Percentiles rank a stretch among this genome's conserved stretches.
Conservation (phyloP, 1,140 invertebrate genomes). For the Brachionus calyciflorus region DNA sequence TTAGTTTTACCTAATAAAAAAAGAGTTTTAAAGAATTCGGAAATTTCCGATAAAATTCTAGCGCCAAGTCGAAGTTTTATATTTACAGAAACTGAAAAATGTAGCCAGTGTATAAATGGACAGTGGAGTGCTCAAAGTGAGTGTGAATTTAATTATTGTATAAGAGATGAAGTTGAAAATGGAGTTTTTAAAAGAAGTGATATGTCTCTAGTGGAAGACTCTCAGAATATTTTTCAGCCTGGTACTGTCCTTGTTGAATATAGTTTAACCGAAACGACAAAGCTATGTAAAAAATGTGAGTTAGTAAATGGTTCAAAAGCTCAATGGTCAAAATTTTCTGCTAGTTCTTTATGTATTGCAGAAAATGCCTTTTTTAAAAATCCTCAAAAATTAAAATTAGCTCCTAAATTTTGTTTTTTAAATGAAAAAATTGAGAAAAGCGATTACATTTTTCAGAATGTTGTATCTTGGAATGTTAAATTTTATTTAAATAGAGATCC, state of each 20-base stretch:
- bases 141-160: conserved; percentile 26
- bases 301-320: background rate
- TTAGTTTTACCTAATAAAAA: conserved; percentile 3
- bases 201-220: background rate
- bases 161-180: background rate
- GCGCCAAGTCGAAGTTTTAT: conserved; percentile 7
- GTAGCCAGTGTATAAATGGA: background rate
- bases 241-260: background rate
- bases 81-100: background rate
- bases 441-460: background rate
- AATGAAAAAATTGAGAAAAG: background rate
- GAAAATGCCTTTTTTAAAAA: background rate
- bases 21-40: background rate
- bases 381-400: background rate
- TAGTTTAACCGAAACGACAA: conserved; percentile 1
- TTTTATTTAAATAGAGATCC: background rate
- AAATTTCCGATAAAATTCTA: background rate
- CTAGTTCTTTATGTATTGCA: background rate
- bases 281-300: conserved; percentile 13
- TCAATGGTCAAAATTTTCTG: conserved; percentile 6
- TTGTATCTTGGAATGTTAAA: conserved; percentile 8
- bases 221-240: conserved; percentile 35
- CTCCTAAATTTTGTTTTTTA: conserved; percentile 10
- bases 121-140: background rate
- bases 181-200: background rate